These are phyloP conservation scores for Eristalinus sepulchralis DNA, from an alignment of 2,888 invertebrate species.

Conservation along the genomic window DNA sequence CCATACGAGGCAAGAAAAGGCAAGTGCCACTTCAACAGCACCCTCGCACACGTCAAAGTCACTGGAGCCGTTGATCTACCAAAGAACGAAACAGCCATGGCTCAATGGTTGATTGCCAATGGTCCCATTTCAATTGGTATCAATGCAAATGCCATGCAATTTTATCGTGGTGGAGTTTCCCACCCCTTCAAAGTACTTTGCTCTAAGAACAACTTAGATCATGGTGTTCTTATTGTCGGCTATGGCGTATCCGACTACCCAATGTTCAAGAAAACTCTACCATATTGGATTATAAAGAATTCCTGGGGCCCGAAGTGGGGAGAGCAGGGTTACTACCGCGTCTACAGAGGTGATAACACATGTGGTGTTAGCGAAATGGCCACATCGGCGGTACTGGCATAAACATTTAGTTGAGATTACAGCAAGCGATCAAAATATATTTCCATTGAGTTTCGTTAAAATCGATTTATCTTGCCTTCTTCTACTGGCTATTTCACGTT, in stretches of 20 bases:
- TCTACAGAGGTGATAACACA: slow-evolving; percentile 96
- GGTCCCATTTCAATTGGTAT: slow-evolving; percentile 98
- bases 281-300: slow-evolving; percentile 97
- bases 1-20: slow-evolving; percentile 93
- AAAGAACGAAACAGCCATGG: slow-evolving; percentile 93
- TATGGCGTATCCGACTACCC: slow-evolving; percentile 91
- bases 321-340: slow-evolving; percentile 96
- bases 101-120: slow-evolving; percentile 92
- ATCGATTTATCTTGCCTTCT: neutral
- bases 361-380: slow-evolving; percentile 96
- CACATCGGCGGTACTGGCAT: slow-evolving; percentile 87
- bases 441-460: slow-evolving; percentile 17
- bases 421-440: slow-evolving; percentile 28
- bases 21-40: slow-evolving; percentile 88
- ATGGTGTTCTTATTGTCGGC: slow-evolving; percentile 97
- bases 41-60: slow-evolving; percentile 85
- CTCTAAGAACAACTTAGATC: slow-evolving; percentile 89
- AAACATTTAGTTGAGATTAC: slow-evolving; percentile 10
- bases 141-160: slow-evolving; percentile 98
- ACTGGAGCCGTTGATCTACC: slow-evolving; percentile 92
- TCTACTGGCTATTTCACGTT: neutral
- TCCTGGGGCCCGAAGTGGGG: slow-evolving; percentile 97
- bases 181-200: slow-evolving; percentile 94
- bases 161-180: slow-evolving; percentile 96
- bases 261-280: slow-evolving; percentile 89